Base-by-base conservation (phyloP, 2,113 vertebrate genomes). In the Vimba vimba region DNA sequence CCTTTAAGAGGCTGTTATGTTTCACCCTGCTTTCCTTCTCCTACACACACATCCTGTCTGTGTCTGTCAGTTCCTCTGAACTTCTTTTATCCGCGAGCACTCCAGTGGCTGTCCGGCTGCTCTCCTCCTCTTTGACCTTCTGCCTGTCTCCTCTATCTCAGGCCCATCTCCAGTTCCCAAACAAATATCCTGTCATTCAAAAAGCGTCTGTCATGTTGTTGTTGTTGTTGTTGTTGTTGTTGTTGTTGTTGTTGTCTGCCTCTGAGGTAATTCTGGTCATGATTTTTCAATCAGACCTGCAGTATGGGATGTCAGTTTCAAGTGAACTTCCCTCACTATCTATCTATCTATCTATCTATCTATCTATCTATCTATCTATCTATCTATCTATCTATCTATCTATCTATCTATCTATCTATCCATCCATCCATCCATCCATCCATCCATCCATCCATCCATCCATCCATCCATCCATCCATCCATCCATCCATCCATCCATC, bases 41-140 rank as follows among this genome's bases (percentile, higher is more conserved):
- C 39, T 62, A 45, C 27, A 60, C 47, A 27, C 85, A 69, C n/a
- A 83, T 17, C 64, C 59, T 19, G 57, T 55, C 30, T 43, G 30
- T 57, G 23, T 64, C 57, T 80, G 86, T 71, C 69, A 87, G 77
- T 76, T 60, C 60, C 69, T 47, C 57, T 87, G 86, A 87, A 85
- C 87, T 87, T 80, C 87, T 85, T 76, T 85, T 57, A 82, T 82
- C 83, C 82, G 76, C 4, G 30, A 85, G 77, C 69, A 23, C 68
- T 79, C 12, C 71, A 52, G 69, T 74, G 86, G 75, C 79, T 85
- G 87, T 36, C 59, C 59, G 75, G 36, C 87, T 78, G 83, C 74
- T 83, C 50, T 79, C 7, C 25, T 23, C 12, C 59, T 79, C 60
- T 86, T 66, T 60, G 15, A 84, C 45, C 47, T 59, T 36, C 57